Base-by-base conservation (phyloP, 1,140 invertebrate species). In the Carposina sasakii region DNA sequence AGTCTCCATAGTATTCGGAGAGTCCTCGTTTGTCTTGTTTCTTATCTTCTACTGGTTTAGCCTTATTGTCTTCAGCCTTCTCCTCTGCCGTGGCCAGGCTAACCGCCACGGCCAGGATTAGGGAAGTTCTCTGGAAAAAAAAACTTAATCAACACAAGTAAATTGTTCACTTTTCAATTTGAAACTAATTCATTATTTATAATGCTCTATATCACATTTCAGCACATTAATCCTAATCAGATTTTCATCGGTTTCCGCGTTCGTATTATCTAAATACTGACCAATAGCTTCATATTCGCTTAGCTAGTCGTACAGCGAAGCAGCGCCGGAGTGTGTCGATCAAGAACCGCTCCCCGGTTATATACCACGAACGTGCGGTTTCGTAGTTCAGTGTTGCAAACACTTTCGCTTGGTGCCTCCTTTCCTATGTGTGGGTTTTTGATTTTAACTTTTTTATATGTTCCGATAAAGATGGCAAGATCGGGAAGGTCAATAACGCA, bases 21-120 rank as follows among this genome's bases (percentile, higher is more conserved):
- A 91, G 76, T 13, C 90, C 90, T 51, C 90, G 86, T 64, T 91
- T 91, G 43, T 90, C 89, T 59, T 91, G 89, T 51, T 89, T 89
- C 54, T 90, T 90, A 48, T 81, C 82, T 57, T 76, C 72, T 46
- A 70, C 68, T 49, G 63, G 59, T 61, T 52, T 81, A 63, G 85
- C 79, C 73, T 86, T 85, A 34, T 76, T 77, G 53, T 86, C 83
- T 48, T 87, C 83, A 51, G 85, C 85, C 61, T 87, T 87, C 57
- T 86, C 85, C 63, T 86, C 84, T 73, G 85, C 76, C 74, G 74
- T 77, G 71, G 75, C 76, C 74, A 86, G 76, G 73, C 76, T 71
- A 67, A 85, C 63, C 67, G 75, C 85, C 75, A 83, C 81, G 79
- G 81, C 81, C 75, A 82, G 63, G 77, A 86, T 67, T 51, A 85